Conservation (phyloP, 37 sponge, comb jelly and placozoan species). For the Tethya wilhelma region DNA sequence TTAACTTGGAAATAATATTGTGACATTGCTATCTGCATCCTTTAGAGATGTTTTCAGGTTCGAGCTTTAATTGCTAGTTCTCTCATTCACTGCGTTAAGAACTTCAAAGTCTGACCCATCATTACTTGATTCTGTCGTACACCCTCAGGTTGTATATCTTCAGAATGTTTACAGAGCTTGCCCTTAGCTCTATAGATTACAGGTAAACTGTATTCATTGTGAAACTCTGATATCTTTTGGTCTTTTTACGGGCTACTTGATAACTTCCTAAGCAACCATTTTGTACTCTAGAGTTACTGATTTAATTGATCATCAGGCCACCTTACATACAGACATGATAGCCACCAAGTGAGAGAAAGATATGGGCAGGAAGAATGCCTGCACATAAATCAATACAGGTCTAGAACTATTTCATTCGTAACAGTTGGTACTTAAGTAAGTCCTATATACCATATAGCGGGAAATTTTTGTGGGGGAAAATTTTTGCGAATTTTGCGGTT, state of each 20-base stretch:
- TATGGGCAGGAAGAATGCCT: too few relatives aligned
- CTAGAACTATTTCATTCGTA: conserved; percentile 13
- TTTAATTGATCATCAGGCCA: not conserved
- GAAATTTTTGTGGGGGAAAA: too few relatives aligned
- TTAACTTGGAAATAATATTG: not conserved
- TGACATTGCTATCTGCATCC: not conserved
- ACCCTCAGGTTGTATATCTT: too few relatives aligned
- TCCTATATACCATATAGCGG: too few relatives aligned
- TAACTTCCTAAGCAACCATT: not conserved
- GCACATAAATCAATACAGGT: too few relatives aligned
- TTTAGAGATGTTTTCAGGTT: not conserved
- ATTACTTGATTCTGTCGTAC: not conserved
- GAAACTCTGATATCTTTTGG: too few relatives aligned
- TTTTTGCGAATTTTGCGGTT: too few relatives aligned
- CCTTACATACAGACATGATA: not conserved
- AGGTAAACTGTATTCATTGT: too few relatives aligned
- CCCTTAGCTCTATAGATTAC: too few relatives aligned
- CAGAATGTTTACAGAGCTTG: too few relatives aligned
- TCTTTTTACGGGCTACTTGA: conserved; percentile 7
- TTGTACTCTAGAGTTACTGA: not conserved
- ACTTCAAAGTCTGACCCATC: not conserved
- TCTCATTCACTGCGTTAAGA: not conserved
- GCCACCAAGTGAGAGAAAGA: not conserved
- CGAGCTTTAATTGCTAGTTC: not conserved
- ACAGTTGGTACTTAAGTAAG: not conserved